These are phyloP conservation scores for Morbakka virulenta DNA, from an alignment of 30 jellyfish, hydroid and myxozoan genomes.

Conservation along the genomic window DNA sequence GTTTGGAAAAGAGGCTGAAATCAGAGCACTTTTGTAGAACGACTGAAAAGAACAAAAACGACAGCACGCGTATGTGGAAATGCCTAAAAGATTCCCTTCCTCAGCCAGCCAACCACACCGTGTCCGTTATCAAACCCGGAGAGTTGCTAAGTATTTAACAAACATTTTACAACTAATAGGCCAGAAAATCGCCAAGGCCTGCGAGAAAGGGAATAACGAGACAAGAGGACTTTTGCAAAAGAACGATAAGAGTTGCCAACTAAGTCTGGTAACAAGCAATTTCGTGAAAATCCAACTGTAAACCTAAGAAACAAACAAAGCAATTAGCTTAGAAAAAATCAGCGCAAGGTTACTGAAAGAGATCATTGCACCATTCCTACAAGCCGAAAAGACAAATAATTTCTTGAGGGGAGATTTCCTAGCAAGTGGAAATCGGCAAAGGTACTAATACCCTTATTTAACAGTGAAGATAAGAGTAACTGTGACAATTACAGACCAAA, in stretches of 20 bases:
- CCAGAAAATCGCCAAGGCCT: constrained; percentile 58
- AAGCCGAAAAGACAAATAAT: background rate
- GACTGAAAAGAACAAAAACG: constrained; percentile 58
- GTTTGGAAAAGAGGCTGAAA: constrained; percentile 50
- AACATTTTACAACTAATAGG: constrained; percentile 38
- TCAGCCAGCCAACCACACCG: constrained; percentile 44
- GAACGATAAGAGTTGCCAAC: constrained; percentile 62
- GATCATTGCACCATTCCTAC: constrained; percentile 3
- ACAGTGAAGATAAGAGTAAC: too few species aligned
- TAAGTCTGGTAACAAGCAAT: constrained; percentile 48
- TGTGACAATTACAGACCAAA: constrained; percentile 52
- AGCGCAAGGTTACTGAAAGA: constrained; percentile 69
- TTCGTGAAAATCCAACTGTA: constrained; percentile 59
- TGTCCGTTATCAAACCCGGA: constrained; percentile 47
- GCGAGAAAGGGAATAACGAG: constrained; percentile 30
- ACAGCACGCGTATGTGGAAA: constrained; percentile 59
- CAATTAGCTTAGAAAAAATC: constrained; percentile 63
- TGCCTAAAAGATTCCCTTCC: constrained; percentile 45
- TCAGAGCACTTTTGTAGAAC: constrained; percentile 54
- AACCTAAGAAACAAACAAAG: constrained; percentile 50
- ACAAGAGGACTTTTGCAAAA: constrained; percentile 49
- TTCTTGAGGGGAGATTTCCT: constrained; percentile 48
- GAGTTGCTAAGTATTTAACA: constrained; percentile 37
- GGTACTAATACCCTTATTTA: too few species aligned
- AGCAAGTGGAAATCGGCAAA: constrained; percentile 21